Base-by-base conservation (phyloP, 2,888 invertebrate genomes). In the Vandiemenella viatica region DNA sequence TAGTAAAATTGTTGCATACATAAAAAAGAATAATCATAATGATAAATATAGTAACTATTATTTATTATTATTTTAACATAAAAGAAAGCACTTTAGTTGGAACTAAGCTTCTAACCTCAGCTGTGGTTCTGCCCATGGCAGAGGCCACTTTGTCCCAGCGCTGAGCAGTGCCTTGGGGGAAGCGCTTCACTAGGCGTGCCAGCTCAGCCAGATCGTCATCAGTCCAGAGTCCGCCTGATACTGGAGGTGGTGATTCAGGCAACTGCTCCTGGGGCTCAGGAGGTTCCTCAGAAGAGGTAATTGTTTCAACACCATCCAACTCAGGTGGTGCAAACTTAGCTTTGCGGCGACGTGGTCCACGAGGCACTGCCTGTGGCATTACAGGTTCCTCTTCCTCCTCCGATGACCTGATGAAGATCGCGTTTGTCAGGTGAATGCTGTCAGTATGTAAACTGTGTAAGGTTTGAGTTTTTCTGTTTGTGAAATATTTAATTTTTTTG, bases 101-200 rank as follows among this genome's bases (percentile, higher is more conserved):
- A n/a, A n/a, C n/a, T n/a, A n/a, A n/a, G n/a, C n/a, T n/a, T n/a
- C n/a, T 83, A 40, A 93, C 91, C 15, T 61, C 62, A 17, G 54
- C 60, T 43, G 78, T 75, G 37, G 74, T 66, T 17, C 87, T 74
- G 48, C 75, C 74, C 76, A 95, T 81, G 51, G 79, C 69, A 46
- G 83, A 83, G 0, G 90, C 89, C 58, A 97, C 91, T 55, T 82
- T 79, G 63, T 93, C 90, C 96, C 96, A 97, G 41, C 95, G 76
- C 55, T 84, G 82, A 1, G 79, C 67, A 0, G 84, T 77, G 1
- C 93, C 95, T 0, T 85, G 85, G 0, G 96, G 96, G 68, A 81
- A 85, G 67, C 89, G 93, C 62, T 89, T 88, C 20, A 90, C 85
- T 3, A 90, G 70, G 17, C 80, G 76, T 15, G 84, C 79, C 22